Base-by-base conservation (phyloP, 2,113 vertebrate species). In the Bostrychus sinensis region DNA sequence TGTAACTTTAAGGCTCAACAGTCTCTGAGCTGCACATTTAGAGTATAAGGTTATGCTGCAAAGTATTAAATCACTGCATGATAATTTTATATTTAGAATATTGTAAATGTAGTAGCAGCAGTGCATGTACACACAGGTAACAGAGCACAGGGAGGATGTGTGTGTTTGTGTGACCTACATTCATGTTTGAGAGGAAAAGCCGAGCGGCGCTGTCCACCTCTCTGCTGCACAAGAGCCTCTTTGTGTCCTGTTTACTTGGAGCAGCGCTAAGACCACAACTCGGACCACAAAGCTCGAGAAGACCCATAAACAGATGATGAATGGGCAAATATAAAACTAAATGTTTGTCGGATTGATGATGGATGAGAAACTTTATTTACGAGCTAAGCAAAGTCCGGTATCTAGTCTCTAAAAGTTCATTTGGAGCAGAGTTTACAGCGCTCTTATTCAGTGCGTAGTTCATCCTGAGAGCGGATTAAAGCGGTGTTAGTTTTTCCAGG, bases 161-260 rank as follows among this genome's bases (percentile, higher is more conserved):
- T 48, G 11, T 48, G 45, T 48, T 48, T 48, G 45, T 20, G 12
- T 48, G 45, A 20, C 45, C 45, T 48, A 48, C 45, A 48, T 48
- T 48, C 12, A 20, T 48, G 45, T 48, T 48, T 48, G 45, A 22
- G 45, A 48, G 45, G 45, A 48, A 48, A 48, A 25, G 45, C 45
- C 25, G 45, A 48, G 45, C 7, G 45, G 45, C 13, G 45, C 12
- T 12, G 22, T 25, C 45, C 22, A 22, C 25, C 45, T 16, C 45
- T 11, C 43, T 5, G 43, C 5, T 22, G 22, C 22, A 48, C 45
- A 48, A 48, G 45, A 20, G 22, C 12, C 20, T 5, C 45, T 48
- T 48, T 48, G 45, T 48, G 45, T 25, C 45, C 45, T 48, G 45
- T 48, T 48, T 48, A 14, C 45, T 14, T 22, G 1, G 45, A 23